Conservation (phyloP, 2,113 vertebrate genomes). For the Mus musculus region GRCm39 chrX:43019501-43020000, state of each 20-base stretch:
- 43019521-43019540: background rate
- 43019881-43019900: background rate
- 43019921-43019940: background rate
- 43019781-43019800: background rate
- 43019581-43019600: background rate
- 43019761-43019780: background rate
- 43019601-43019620: background rate
- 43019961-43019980: background rate
- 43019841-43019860: background rate
- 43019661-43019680: background rate
- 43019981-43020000: background rate
- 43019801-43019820: background rate
- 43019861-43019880: background rate
- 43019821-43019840: background rate
- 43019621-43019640: background rate
- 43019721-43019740: background rate
- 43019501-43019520: too few species aligned
- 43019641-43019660: background rate
- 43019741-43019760: background rate
- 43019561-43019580: background rate
- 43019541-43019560: background rate
- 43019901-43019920: background rate
- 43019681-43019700: background rate
- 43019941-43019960: background rate
- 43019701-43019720: too few species aligned